Percentiles rank a stretch among this genome's conserved stretches.
Conservation (phyloP, 2,797 vertebrate species). For the Sebastes matsubarae region DNA sequence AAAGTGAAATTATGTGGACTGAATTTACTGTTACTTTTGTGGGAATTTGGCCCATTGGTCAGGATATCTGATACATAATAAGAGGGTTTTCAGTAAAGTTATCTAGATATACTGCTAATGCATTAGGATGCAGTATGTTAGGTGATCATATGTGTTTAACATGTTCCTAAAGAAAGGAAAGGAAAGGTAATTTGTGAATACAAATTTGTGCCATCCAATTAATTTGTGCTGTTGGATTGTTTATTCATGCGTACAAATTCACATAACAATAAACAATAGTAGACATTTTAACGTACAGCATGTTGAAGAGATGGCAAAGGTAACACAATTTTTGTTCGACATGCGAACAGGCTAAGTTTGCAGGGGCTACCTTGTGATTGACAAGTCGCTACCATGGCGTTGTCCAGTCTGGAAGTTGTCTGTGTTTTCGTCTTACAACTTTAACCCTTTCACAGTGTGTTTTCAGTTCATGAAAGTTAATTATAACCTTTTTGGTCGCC, state of each 20-base stretch:
- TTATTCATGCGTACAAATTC: background rate
- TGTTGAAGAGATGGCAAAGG: background rate
- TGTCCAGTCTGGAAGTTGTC: no score
- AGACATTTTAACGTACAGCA: background rate
- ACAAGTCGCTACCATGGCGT: no score
- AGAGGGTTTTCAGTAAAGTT: background rate
- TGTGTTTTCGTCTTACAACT: no score
- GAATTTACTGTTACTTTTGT: background rate
- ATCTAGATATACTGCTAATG: background rate
- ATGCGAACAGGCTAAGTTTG: background rate
- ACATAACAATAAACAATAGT: background rate
- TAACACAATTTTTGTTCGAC: background rate
- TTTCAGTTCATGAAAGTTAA: no score
- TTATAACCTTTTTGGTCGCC: no score
- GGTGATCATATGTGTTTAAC: background rate
- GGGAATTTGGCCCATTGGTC: slow-evolving; percentile 2
- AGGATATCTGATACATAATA: background rate
- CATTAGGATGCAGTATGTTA: background rate
- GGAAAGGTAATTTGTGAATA: background rate
- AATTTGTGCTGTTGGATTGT: background rate
- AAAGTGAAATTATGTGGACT: background rate
- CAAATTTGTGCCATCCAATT: background rate
- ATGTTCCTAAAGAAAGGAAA: background rate
- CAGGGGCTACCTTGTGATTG: no score
- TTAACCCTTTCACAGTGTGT: no score